Conservation (phyloP, 1,140 invertebrate species). For the Parasteatoda tepidariorum region DNA sequence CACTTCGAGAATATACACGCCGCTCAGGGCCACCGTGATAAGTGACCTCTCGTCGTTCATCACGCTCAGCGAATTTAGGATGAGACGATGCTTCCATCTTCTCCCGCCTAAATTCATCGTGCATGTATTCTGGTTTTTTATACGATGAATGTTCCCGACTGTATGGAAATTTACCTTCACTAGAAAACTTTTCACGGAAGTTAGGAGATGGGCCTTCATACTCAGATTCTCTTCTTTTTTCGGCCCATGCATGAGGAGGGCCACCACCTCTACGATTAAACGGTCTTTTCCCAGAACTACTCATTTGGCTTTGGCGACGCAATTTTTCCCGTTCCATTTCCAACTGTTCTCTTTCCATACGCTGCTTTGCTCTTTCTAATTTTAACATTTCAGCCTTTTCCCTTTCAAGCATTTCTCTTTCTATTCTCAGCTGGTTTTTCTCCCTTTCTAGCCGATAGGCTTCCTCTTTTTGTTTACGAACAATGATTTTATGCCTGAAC, state of each 20-base stretch:
- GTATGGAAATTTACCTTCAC: slow-evolving; percentile 8
- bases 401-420: slow-evolving; percentile 44
- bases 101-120: slow-evolving; percentile 20
- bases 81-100: slow-evolving; percentile 2
- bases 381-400: slow-evolving; percentile 57
- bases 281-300: slow-evolving; percentile 19
- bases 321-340: slow-evolving; percentile 46
- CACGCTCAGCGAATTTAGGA: slow-evolving; percentile 13
- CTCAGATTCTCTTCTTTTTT: neutral
- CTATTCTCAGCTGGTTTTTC: slow-evolving; percentile 44
- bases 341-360: slow-evolving; percentile 38
- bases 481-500: slow-evolving; percentile 31
- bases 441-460: slow-evolving; percentile 56
- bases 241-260: slow-evolving; percentile 7
- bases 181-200: slow-evolving; percentile 10
- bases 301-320: slow-evolving; percentile 27
- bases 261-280: slow-evolving; percentile 8
- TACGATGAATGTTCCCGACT: neutral
- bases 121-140: slow-evolving; percentile 2
- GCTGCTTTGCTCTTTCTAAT: slow-evolving; percentile 37
- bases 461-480: slow-evolving; percentile 49
- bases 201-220: slow-evolving; percentile 18
- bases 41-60: slow-evolving; percentile 39
- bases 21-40: slow-evolving; percentile 39
- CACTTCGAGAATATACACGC: slow-evolving; percentile 41